A percentile compares a stretch with the other conserved stretches of the same genome.
Conservation (phyloP, 2,888 invertebrate genomes). For the Psylliodes chrysocephalus region DNA sequence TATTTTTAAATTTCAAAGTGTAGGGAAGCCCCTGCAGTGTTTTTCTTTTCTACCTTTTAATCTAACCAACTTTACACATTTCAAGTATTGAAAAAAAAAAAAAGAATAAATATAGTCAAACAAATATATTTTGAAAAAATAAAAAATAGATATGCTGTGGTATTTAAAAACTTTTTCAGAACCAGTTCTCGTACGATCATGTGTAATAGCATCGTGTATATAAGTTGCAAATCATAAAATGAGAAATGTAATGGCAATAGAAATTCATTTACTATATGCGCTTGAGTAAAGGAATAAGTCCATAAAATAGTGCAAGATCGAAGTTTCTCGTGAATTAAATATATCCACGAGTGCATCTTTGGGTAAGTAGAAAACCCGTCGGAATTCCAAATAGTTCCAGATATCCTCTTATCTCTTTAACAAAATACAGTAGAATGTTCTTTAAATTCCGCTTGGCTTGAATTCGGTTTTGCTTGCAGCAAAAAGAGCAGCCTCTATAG, state of each 20-base stretch:
- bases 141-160: too few species aligned
- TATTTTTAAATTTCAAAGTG: too few species aligned
- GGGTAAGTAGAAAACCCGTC: conserved; percentile 24
- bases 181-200: too few species aligned
- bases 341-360: conserved; percentile 22
- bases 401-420: conserved; percentile 25
- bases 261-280: not conserved
- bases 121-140: too few species aligned
- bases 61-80: too few species aligned
- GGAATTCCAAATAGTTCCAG: conserved; percentile 22
- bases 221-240: not conserved
- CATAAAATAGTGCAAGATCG: conserved; percentile 16
- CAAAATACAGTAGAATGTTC: conserved; percentile 18
- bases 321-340: conserved; percentile 25
- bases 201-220: not conserved
- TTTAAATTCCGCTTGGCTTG: conserved; percentile 3
- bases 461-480: not conserved
- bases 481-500: conserved; percentile 2
- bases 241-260: conserved; percentile 1
- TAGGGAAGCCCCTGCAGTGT: too few species aligned
- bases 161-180: too few species aligned
- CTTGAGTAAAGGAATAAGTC: conserved; percentile 12
- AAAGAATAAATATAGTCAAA: too few species aligned
- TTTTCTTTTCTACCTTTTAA: too few species aligned
- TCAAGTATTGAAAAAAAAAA: too few species aligned